Evolutionary conservation across 2,888 invertebrate genomes (phyloP).

Genomic region (Podotricha telesiphe): DNA sequence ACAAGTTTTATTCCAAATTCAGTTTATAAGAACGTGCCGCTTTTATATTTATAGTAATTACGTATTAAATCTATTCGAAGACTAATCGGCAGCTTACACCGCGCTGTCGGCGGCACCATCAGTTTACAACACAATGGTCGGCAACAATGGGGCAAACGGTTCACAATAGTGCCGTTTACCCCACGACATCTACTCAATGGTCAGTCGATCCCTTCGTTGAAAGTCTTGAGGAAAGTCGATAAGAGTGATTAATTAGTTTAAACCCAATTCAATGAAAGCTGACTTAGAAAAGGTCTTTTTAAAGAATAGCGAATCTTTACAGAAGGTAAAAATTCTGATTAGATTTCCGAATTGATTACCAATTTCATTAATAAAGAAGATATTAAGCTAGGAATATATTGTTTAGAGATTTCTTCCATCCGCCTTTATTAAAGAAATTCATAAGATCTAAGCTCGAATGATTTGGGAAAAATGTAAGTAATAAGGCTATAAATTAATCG

Average conservation of each 20-base stretch:
- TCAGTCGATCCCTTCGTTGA: slow-evolving; percentile 67
- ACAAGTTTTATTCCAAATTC: neutral
- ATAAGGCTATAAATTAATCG: slow-evolving; percentile 73
- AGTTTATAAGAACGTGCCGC: neutral
- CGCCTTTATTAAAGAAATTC: neutral
- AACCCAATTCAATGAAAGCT: slow-evolving; percentile 79
- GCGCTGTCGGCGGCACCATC: slow-evolving; percentile 66
- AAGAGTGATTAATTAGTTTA: slow-evolving; percentile 82
- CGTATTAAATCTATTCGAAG: slow-evolving; percentile 52
- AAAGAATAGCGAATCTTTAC: slow-evolving; percentile 32
- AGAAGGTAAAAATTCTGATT: slow-evolving; percentile 10
- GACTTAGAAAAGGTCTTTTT: slow-evolving; percentile 54
- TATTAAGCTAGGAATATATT: neutral
- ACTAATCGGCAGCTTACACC: slow-evolving; percentile 73
- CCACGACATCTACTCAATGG: slow-evolving; percentile 68
- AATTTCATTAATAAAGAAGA: neutral
- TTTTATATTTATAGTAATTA: neutral
- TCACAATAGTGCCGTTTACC: slow-evolving; percentile 66
- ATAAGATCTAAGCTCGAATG: slow-evolving; percentile 46
- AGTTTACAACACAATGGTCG: slow-evolving; percentile 70
- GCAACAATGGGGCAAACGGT: slow-evolving; percentile 64
- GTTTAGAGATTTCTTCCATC: neutral
- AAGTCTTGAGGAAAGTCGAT: slow-evolving; percentile 78
- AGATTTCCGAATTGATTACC: neutral
- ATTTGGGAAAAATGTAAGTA: slow-evolving; percentile 72